phyloP scores from a whole-genome alignment of 2,888 invertebrate genomes.

The Blastobasis adustella region DNA sequence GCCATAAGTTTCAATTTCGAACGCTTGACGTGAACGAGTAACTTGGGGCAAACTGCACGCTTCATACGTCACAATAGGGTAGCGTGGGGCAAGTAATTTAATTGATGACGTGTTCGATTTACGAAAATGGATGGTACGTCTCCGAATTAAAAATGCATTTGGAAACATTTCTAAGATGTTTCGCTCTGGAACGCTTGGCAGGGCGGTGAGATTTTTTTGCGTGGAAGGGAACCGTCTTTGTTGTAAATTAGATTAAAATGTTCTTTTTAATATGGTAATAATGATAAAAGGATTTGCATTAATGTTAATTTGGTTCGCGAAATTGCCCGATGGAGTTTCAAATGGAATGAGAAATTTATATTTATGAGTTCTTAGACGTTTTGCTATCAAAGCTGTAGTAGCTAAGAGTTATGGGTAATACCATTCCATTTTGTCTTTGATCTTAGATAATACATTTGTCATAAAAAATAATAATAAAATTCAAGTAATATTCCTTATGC shows the following conservation, averaged over 20 bases:
- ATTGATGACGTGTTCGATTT: conserved; percentile 71
- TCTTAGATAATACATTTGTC: too few species aligned
- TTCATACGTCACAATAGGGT: conserved; percentile 42
- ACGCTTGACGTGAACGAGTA: neutral
- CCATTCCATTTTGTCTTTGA: too few species aligned
- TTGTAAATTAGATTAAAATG: neutral
- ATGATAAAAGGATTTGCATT: too few species aligned
- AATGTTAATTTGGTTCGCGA: too few species aligned
- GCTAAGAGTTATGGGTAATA: too few species aligned
- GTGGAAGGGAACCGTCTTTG: neutral
- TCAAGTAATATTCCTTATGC: too few species aligned
- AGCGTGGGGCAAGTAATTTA: conserved; percentile 55
- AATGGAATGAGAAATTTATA: too few species aligned
- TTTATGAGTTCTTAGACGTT: too few species aligned
- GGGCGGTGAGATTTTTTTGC: neutral
- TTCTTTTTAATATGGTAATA: too few species aligned
- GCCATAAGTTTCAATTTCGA: conserved; percentile 2
- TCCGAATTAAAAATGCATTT: conserved; percentile 29
- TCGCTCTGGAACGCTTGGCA: conserved; percentile 2
- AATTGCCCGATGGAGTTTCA: too few species aligned
- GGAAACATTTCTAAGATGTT: conserved; percentile 1
- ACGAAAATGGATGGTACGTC: conserved; percentile 53
- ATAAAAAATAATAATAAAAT: too few species aligned
- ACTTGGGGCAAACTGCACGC: conserved; percentile 10
- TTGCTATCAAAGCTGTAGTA: too few species aligned